Evolutionary conservation across 2,797 vertebrate species (phyloP).

Genomic region (Oceanodroma leucorhoa): DNA sequence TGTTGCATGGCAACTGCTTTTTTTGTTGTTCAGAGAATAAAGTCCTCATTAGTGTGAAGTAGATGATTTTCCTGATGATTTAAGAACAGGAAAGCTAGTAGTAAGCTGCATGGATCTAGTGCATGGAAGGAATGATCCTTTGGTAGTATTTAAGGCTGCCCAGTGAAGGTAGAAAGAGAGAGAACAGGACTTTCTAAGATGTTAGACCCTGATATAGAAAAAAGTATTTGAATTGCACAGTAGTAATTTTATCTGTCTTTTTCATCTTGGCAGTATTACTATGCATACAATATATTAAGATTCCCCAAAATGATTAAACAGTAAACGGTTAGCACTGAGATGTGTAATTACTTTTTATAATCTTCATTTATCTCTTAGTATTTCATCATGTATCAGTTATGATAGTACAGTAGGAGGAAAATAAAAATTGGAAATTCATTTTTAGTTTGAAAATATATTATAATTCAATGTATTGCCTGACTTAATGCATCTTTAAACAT

Average conservation of each 20-base stretch:
- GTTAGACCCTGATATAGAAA: not conserved
- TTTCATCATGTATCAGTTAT: constrained; percentile 4
- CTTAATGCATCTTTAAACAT: not conserved
- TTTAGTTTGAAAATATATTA: not conserved
- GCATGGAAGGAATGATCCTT: constrained; percentile 23
- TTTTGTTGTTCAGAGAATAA: constrained; percentile 70
- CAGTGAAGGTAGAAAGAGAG: not conserved
- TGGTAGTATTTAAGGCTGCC: not conserved
- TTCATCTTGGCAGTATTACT: not conserved
- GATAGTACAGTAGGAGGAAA: not conserved
- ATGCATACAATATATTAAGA: not conserved
- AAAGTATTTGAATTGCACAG: not conserved
- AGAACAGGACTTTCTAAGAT: constrained; percentile 3
- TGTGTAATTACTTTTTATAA: constrained; percentile 39
- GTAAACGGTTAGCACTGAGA: not conserved
- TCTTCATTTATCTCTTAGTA: constrained; percentile 3
- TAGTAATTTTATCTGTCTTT: not conserved
- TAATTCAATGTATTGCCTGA: not conserved
- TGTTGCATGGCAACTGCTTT: constrained; percentile 80
- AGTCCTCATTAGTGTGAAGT: constrained; percentile 62
- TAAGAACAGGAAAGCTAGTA: constrained; percentile 16
- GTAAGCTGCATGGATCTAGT: constrained; percentile 35
- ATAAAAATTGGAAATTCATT: not conserved
- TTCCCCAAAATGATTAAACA: constrained; percentile 7
- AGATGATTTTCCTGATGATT: constrained; percentile 58